A percentile compares a stretch with the other conserved stretches of the same genome.
Evolutionary conservation across 2,888 invertebrate genomes (phyloP).

Genomic region (Cabera pusaria): DNA sequence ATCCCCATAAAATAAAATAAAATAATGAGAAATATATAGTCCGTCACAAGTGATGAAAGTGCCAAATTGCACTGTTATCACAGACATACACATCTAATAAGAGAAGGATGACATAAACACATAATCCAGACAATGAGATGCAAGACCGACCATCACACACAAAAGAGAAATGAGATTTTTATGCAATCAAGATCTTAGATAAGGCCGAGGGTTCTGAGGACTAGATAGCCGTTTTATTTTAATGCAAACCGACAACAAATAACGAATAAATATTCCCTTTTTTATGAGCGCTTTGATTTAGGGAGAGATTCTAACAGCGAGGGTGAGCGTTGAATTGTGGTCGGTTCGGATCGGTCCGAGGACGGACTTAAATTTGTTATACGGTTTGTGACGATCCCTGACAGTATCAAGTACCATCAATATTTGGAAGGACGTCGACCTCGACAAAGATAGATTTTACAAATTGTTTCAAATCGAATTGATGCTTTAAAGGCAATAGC

Average conservation of each 20-base stretch:
- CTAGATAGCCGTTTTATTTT: constrained; percentile 79
- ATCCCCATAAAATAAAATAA: too few species aligned
- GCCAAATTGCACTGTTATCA: constrained; percentile 20
- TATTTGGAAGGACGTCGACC: constrained; percentile 56
- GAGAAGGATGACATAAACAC: constrained; percentile 33
- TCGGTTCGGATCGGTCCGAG: constrained; percentile 63
- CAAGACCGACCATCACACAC: constrained; percentile 59
- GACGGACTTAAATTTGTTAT: constrained; percentile 72
- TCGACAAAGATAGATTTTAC: constrained; percentile 23
- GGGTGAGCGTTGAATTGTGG: constrained; percentile 74
- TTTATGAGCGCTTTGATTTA: constrained; percentile 77
- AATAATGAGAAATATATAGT: too few species aligned
- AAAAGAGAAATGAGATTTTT: constrained; percentile 74
- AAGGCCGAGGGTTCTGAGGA: constrained; percentile 71
- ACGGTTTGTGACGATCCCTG: constrained; percentile 39
- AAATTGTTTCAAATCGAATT: constrained; percentile 43
- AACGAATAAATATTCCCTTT: constrained; percentile 79
- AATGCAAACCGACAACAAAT: constrained; percentile 82
- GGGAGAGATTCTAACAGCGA: constrained; percentile 53
- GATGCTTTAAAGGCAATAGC: constrained; percentile 25
- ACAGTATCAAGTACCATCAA: constrained; percentile 64
- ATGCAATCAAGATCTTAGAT: constrained; percentile 80
- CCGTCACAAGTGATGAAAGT: too few species aligned
- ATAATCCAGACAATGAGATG: constrained; percentile 60
- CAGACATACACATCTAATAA: constrained; percentile 9